Base-by-base conservation (phyloP, 2,888 invertebrate genomes). In the Pyrrhosoma nymphula region DNA sequence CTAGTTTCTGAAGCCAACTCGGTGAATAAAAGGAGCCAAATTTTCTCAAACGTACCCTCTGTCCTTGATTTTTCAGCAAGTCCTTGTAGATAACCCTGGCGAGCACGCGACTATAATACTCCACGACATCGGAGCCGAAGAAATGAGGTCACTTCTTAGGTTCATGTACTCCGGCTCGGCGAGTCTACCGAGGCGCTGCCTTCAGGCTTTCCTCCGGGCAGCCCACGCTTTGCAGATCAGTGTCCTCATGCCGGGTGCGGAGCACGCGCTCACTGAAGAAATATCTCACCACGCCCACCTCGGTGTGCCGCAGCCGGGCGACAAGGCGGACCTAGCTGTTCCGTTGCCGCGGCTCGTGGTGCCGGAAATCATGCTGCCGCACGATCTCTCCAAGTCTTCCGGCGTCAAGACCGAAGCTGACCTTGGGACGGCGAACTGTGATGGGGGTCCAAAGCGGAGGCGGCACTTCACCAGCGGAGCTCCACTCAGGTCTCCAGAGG, bases 161-260 rank as follows among this genome's bases (percentile, higher is more conserved):
- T 98, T 98, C 96, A 97, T 98, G 95, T 98, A 98, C 96, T 98
- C 98, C 88, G 98, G 98, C 95, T 98, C 97, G 96, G 98, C 98
- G 0, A 97, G 97, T 8, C 97, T 98, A 56, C 97, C 97, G n/a
- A 97, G 97, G 82, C 97, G 97, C n/a, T 97, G 97, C 95, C 96
- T 98, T 47, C 97, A 97, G 95, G 97, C 97, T 91, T 98, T 98
- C 96, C 96, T 98, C 69, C 97, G 97, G 56, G 97, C 98, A 4
- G 97, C 98, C 56, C 97, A 97, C 63, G 95, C 95, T 39, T 95
- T 96, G 55, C 82, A 95, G 82, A 95, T 95, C 75, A 95, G 93
- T 60, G 93, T 95, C 10, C 93, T 93, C 16, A 93, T 93, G 93
- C 93, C 93, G 39, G 93, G 93, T 1, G 47, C 39, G 2, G 93